phyloP scores from a whole-genome alignment of 2,888 invertebrate genomes.

The Chrysina gloriosa region DNA sequence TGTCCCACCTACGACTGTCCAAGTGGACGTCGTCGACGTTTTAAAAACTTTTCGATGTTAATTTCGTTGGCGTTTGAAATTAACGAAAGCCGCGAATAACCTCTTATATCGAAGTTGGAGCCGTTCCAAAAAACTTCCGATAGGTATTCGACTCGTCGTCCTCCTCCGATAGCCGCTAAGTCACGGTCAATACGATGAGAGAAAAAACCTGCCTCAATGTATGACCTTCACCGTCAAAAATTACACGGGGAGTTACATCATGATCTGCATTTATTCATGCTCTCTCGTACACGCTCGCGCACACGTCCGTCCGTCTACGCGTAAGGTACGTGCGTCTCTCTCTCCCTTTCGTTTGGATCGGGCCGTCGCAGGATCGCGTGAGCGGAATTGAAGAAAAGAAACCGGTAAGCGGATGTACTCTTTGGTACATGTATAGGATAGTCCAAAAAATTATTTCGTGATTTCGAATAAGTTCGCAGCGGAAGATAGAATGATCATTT shows the following conservation, averaged over 20 bases:
- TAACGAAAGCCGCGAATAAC: conserved; percentile 20
- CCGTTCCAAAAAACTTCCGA: conserved; percentile 15
- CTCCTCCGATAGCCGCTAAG: conserved; percentile 3
- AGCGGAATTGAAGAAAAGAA: no score
- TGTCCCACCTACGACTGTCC: no score
- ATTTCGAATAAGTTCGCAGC: no score
- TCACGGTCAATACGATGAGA: conserved; percentile 32
- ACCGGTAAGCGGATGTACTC: no score
- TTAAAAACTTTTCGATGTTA: conserved; percentile 29
- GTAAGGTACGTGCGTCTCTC: no score
- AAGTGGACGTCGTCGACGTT: conserved; percentile 27
- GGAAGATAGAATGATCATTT: no score
- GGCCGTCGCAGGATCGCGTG: no score
- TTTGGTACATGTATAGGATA: no score
- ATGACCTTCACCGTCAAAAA: conserved; percentile 43
- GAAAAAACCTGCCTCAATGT: conserved; percentile 43
- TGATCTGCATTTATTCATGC: conserved; percentile 30
- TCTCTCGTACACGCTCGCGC: no score
- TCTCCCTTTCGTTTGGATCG: no score
- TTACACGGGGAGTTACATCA: conserved; percentile 38
- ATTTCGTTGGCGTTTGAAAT: conserved; percentile 21
- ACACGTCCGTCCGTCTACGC: no score
- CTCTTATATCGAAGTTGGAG: conserved; percentile 30
- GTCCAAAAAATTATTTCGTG: no score
- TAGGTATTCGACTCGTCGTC: background rate